phyloP scores from a whole-genome alignment of 2,888 invertebrate species.

The Masnerella sp. region DNA sequence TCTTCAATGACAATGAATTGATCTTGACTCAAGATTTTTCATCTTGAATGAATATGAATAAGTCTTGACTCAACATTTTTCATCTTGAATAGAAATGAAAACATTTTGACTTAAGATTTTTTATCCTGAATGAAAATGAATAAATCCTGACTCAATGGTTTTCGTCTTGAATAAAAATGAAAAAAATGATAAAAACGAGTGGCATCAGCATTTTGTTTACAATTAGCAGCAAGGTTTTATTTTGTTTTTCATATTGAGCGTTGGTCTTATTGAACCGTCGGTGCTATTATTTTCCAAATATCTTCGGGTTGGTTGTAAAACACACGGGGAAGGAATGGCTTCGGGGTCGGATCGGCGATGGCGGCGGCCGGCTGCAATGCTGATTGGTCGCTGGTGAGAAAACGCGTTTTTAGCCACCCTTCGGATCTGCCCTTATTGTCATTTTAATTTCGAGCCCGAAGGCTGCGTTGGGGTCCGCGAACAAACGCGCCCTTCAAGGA shows the following conservation, averaged over 20 bases:
- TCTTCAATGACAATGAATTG: too few relatives aligned
- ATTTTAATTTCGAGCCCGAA: conserved; percentile 76
- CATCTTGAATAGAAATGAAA: too few relatives aligned
- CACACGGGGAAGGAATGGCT: conserved; percentile 49
- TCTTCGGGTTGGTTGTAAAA: conserved; percentile 40
- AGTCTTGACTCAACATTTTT: too few relatives aligned
- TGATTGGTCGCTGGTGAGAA: conserved; percentile 74
- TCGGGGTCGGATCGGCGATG: conserved; percentile 66
- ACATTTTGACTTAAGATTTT: too few relatives aligned
- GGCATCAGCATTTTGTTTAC: too few relatives aligned
- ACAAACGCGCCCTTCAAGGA: conserved; percentile 69
- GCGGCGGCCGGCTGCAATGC: conserved; percentile 68
- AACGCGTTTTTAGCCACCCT: conserved; percentile 75
- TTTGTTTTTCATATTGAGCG: background rate
- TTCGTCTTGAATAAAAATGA: too few relatives aligned
- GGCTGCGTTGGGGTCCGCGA: conserved; percentile 63
- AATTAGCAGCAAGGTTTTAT: background rate
- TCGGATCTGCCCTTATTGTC: conserved; percentile 76
- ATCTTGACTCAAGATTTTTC: too few relatives aligned
- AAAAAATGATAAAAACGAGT: too few relatives aligned
- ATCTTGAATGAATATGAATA: too few relatives aligned
- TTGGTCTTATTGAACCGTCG: conserved; percentile 7
- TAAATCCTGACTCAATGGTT: too few relatives aligned
- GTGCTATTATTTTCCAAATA: conserved; percentile 47
- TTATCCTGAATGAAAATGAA: too few relatives aligned